A percentile compares a stretch with the other conserved stretches of the same genome.
These are phyloP conservation scores for Dinoponera quadriceps DNA, from an alignment of 1,140 invertebrate genomes.

Conservation along the genomic window DNA sequence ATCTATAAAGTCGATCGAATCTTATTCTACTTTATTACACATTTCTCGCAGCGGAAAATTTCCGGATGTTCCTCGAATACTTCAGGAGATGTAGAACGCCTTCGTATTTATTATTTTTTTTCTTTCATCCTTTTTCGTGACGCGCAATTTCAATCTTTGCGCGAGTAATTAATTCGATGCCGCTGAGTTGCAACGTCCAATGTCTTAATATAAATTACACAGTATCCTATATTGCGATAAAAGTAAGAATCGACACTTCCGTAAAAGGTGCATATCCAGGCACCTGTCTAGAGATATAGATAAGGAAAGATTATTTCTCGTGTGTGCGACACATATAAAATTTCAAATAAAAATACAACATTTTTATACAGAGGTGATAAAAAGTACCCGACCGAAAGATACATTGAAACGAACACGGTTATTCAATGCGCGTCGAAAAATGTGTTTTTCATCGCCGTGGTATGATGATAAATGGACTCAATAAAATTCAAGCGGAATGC, in stretches of 20 bases:
- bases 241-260: neutral
- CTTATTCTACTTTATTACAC: constrained; percentile 44
- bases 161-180: constrained; percentile 34
- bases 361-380: neutral
- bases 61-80: constrained; percentile 31
- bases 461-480: neutral
- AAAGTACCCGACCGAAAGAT: neutral
- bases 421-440: constrained; percentile 6
- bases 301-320: constrained; percentile 13
- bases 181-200: neutral
- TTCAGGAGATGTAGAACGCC: constrained; percentile 35
- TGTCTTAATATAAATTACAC: constrained; percentile 22
- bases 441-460: neutral
- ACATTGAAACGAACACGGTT: constrained; percentile 35
- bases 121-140: neutral
- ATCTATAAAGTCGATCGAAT: constrained; percentile 47
- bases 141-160: constrained; percentile 18
- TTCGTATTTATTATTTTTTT: neutral
- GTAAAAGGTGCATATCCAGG: neutral
- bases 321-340: neutral
- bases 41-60: constrained; percentile 23
- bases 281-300: neutral
- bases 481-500: neutral
- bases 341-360: too few species aligned
- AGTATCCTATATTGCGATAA: constrained; percentile 10